Conservation (phyloP, 2,888 invertebrate species). For the Clostera curtula region DNA sequence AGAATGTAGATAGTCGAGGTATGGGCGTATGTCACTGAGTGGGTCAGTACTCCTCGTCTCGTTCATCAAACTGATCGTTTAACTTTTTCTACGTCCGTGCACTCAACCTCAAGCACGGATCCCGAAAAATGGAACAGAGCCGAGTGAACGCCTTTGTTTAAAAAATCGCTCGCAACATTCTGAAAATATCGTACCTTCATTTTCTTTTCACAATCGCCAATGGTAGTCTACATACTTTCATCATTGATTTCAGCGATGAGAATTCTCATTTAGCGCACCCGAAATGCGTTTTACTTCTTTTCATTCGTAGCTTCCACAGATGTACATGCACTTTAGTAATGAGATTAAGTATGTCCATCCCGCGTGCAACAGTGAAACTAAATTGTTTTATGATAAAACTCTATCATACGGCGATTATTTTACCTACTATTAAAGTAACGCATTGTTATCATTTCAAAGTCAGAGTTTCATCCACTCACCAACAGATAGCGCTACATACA, state of each 20-base stretch:
- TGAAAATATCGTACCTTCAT: conserved; percentile 18
- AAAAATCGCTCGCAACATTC: conserved; percentile 20
- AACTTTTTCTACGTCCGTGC: too few relatives aligned
- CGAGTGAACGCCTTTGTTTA: conserved; percentile 22
- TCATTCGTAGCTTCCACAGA: conserved; percentile 20
- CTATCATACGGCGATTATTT: conserved; percentile 11
- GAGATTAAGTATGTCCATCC: conserved; percentile 25
- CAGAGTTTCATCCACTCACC: conserved; percentile 9
- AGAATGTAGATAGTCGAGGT: too few relatives aligned
- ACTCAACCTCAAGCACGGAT: conserved; percentile 4
- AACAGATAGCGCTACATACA: conserved; percentile 45
- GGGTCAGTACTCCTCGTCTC: too few relatives aligned
- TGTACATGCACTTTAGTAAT: conserved; percentile 25
- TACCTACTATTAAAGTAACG: neutral
- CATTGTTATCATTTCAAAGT: conserved; percentile 3
- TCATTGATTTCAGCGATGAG: conserved; percentile 33
- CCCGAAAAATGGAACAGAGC: conserved; percentile 18
- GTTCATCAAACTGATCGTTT: too few relatives aligned
- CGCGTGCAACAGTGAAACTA: conserved; percentile 25
- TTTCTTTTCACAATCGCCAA: conserved; percentile 19
- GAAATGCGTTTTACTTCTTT: conserved; percentile 22
- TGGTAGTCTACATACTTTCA: too few relatives aligned
- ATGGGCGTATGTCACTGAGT: too few relatives aligned
- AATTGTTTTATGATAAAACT: conserved; percentile 22
- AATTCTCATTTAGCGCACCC: conserved; percentile 23